A percentile compares a stretch with the other conserved stretches of the same genome.
These are phyloP conservation scores for Podarcis muralis DNA, from an alignment of 2,113 vertebrate species.

Conservation along the genomic window DNA sequence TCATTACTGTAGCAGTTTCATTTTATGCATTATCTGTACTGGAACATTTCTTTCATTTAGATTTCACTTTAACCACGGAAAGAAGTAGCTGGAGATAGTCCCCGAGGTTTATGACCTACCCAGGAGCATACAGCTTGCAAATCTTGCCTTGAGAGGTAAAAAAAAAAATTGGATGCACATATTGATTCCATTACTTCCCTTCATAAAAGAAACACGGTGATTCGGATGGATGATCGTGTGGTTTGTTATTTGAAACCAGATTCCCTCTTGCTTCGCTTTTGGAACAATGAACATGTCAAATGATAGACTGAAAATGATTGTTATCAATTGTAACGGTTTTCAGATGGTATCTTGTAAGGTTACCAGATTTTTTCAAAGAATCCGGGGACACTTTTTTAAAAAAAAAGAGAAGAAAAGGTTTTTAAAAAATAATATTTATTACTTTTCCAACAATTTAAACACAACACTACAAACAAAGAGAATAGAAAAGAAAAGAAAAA, in stretches of 20 bases:
- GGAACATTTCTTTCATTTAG: background rate
- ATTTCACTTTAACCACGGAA: conserved; percentile 20
- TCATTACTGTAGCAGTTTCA: conserved; percentile 30
- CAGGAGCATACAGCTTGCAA: conserved; percentile 30
- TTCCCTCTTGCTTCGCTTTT: background rate
- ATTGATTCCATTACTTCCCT: conserved; percentile 12
- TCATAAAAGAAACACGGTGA: background rate
- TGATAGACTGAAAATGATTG: background rate
- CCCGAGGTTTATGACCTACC: conserved; percentile 7
- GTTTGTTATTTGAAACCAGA: background rate
- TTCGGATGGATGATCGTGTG: background rate
- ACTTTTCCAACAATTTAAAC: no score
- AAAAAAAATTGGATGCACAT: background rate
- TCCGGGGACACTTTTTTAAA: no score
- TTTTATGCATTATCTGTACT: conserved; percentile 32
- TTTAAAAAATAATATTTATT: no score
- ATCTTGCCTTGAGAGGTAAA: conserved; percentile 30
- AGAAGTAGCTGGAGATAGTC: conserved; percentile 41
- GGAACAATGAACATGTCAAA: background rate
- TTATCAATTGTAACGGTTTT: background rate
- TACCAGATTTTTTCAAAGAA: no score
- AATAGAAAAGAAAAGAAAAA: no score
- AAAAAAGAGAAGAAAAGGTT: no score
- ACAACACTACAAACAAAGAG: no score
- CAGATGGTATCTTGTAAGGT: background rate